Base-by-base conservation (phyloP, 2,797 vertebrate species). In the Eulemur albifrons region DNA sequence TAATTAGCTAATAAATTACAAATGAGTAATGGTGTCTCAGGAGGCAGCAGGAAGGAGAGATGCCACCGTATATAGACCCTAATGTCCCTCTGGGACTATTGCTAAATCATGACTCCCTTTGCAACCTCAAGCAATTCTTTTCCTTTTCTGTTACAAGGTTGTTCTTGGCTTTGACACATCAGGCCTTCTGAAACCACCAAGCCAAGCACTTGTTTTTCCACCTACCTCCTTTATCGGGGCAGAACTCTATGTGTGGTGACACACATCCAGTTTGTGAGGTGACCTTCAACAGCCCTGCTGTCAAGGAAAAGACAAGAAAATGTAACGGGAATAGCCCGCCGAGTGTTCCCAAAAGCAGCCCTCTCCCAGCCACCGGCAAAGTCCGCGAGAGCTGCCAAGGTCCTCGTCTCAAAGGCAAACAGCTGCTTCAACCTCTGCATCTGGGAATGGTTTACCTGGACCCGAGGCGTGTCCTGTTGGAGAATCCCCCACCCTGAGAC, bases 1-100 rank as follows among this genome's bases (percentile, higher is more conserved):
- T 95, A 97, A 97, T 97, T 95, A 96, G 94, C 93, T 95, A 97
- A 97, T 98, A 94, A 97, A 97, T 96, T 97, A 97, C 96, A 93
- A 92, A 93, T 90, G 94, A 96, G 40, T 93, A 94, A 92, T 93
- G 2, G 4, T 72, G 54, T 95, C 94, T 95, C 95, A 32, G 69
- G 95, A 95, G 95, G 80, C 84, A 75, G 80, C 82, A 92, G 93
- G 91, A 88, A 93, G 40, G 73, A 95, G 76, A 84, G 27, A 77
- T 90, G 38, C 61, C 65, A 38, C 43, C 5, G 1, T 40, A 85
- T 72, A 86, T 40, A 83, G 76, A 85, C 89, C 80, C 91, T 88
- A 72, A 88, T 89, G 95, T 95, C 93, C 97, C 95, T 87, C 38
- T 0, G 94, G 81, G 95, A 97, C 76, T 48, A n/a, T 92, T 13